A percentile compares a stretch with the other conserved stretches of the same genome.
These are phyloP conservation scores for Percopsis omiscomaycus DNA, from an alignment of 2,797 vertebrate genomes.

Conservation along the genomic window DNA sequence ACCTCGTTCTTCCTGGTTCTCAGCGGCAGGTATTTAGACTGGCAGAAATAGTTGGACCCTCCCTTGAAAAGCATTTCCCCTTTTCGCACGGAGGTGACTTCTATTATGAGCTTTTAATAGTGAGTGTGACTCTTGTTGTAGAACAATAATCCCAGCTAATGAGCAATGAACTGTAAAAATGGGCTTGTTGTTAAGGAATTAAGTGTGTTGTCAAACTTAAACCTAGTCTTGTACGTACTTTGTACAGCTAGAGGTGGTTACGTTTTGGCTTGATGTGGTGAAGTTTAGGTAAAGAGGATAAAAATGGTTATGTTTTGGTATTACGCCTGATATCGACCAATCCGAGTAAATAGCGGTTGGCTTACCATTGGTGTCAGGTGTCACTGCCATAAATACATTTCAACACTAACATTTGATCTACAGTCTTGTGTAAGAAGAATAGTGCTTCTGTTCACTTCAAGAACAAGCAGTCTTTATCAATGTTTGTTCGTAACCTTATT, in stretches of 20 bases:
- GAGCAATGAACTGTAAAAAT: not conserved
- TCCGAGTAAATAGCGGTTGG: too few relatives aligned
- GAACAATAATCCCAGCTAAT: conserved; percentile 21
- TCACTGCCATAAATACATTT: too few relatives aligned
- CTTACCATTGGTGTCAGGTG: too few relatives aligned
- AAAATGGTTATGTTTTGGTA: too few relatives aligned
- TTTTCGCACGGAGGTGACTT: conserved; percentile 59
- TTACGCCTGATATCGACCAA: too few relatives aligned
- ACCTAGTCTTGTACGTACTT: too few relatives aligned
- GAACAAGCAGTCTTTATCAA: conserved; percentile 55
- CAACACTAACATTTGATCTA: not conserved
- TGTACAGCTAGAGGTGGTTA: too few relatives aligned
- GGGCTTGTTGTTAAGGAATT: too few relatives aligned
- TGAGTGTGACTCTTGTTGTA: conserved; percentile 8
- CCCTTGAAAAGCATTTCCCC: conserved; percentile 71
- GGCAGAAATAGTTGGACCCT: conserved; percentile 65
- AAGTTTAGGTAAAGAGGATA: too few relatives aligned
- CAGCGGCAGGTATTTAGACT: conserved; percentile 75
- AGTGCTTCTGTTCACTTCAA: conserved; percentile 31
- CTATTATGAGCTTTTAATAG: conserved; percentile 54
- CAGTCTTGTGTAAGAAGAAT: conserved; percentile 19
- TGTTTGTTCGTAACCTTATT: conserved; percentile 54
- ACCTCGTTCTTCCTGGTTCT: conserved; percentile 72
- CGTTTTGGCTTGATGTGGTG: too few relatives aligned
- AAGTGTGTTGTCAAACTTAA: too few relatives aligned